These are phyloP conservation scores for Chymomyza caudatula DNA, from an alignment of 2,888 invertebrate species.

Conservation along the genomic window DNA sequence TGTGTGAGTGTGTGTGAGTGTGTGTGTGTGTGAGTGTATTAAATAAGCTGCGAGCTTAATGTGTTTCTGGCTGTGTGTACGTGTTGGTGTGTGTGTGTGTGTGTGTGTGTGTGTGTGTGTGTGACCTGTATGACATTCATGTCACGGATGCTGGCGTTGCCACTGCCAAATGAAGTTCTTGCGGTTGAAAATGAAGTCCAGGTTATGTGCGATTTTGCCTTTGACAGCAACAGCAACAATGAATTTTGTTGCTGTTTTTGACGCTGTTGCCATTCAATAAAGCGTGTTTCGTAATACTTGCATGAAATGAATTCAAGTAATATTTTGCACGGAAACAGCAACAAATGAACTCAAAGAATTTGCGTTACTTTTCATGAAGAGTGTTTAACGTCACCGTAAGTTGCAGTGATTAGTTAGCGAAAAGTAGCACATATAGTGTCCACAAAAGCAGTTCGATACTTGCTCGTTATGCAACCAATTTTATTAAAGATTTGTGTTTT, in stretches of 20 bases:
- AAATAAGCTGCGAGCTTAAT: conserved; percentile 42
- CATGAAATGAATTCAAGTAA: too few species aligned
- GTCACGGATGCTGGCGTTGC: conserved; percentile 28
- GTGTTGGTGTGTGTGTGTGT: conserved; percentile 3
- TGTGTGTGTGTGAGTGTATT: conserved; percentile 15
- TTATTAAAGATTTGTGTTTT: too few species aligned
- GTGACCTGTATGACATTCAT: conserved; percentile 36
- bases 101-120: conserved; percentile 3
- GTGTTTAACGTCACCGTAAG: neutral
- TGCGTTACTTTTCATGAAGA: neutral
- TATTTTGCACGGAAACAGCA: neutral
- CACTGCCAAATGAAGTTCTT: conserved; percentile 64
- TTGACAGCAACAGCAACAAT: conserved; percentile 40
- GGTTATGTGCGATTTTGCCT: conserved; percentile 43
- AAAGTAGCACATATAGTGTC: too few species aligned
- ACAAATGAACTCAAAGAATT: neutral
- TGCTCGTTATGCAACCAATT: too few species aligned
- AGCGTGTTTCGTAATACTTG: neutral
- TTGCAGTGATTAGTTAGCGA: too few species aligned
- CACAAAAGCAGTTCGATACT: too few species aligned
- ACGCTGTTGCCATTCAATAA: conserved; percentile 10
- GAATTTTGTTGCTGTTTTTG: conserved; percentile 10
- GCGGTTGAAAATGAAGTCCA: conserved; percentile 62
- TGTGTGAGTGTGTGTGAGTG: conserved; percentile 10
- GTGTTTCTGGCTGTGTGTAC: neutral